Conservation (phyloP, 2,888 invertebrate genomes). For the Poecilobothrus nobilitatus region DNA sequence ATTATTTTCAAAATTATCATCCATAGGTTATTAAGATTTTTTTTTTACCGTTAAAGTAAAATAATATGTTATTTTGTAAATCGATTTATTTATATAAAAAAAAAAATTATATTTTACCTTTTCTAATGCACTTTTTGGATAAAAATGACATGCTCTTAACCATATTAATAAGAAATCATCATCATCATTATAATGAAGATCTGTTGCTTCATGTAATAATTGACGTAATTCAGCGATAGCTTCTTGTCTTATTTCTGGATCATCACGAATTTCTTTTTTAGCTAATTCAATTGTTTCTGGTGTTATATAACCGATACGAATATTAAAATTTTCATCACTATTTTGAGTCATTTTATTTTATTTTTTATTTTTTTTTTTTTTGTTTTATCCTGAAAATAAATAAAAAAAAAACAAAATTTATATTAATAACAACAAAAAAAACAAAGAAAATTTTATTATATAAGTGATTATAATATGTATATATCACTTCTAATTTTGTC, state of each 20-base stretch:
- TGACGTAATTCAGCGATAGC: conserved; percentile 52
- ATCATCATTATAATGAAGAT: conserved; percentile 60
- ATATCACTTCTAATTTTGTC: too few relatives aligned
- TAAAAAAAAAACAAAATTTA: too few relatives aligned
- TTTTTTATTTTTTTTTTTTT: too few relatives aligned
- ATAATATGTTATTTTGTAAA: too few relatives aligned
- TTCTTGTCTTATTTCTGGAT: conserved; percentile 58
- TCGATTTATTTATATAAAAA: too few relatives aligned
- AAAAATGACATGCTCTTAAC: conserved; percentile 73
- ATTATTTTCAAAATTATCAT: too few relatives aligned
- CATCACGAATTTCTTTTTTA: conserved; percentile 58
- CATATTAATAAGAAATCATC: conserved; percentile 72
- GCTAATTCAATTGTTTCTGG: conserved; percentile 54
- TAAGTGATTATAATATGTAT: too few relatives aligned
- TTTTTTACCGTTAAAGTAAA: too few relatives aligned
- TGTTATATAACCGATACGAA: conserved; percentile 52
- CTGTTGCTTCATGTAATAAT: conserved; percentile 58
- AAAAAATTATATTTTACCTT: conserved; percentile 54
- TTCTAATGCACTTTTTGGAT: conserved; percentile 69
- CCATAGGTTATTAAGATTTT: too few relatives aligned
- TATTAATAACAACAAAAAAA: too few relatives aligned
- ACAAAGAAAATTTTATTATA: too few relatives aligned
- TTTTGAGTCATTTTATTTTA: conserved; percentile 24
- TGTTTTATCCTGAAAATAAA: too few relatives aligned
- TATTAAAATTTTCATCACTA: conserved; percentile 46